Evolutionary conservation across 2,888 invertebrate species (phyloP), one percentile per base, ranked within the genome.

Genomic region (Lithophane leautieri): DNA sequence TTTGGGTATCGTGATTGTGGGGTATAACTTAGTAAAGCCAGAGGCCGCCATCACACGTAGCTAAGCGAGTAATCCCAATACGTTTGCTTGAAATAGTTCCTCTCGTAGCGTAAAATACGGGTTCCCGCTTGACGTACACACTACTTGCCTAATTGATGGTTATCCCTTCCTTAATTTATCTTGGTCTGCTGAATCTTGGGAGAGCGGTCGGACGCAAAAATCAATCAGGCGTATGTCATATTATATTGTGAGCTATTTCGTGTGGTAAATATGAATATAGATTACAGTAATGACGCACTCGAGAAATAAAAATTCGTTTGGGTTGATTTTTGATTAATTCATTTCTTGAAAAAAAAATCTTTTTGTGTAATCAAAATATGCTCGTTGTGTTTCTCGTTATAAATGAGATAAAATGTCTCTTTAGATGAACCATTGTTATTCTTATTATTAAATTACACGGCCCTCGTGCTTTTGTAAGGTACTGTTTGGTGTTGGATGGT

Each of bases 151-250:
- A 83, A 84, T 83, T 84, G 80, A 84, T 84, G 86, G 79, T 76
- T 79, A 84, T 84, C 84, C 84, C 72, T 77, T 83, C 42, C 61
- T 54, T 77, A 86, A 83, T 83, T 86, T 84, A 83, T 84, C 84
- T 84, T 83, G 67, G 68, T 83, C 80, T 69, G 25, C 68, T 68
- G 70, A 75, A 75, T 83, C 70, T 73, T 74, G 58, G 61, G 67
- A 76, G 68, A 60, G 68, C 44, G 70, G 65, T 70, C 63, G 71
- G 58, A 56, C 73, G 73, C 65, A 71, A 85, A 77, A 82, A 85
- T 76, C 63, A 62, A 79, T 74, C 71, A 71, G 63, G 19, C 61
- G 60, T 65, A 73, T 71, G 63, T 85, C 76, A 85, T 82, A 85
- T 81, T 76, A 62, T 56, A 62, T 22, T 44, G 60, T 70, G 56